Base-by-base conservation (phyloP, 2,797 vertebrate genomes). In the Amphiprion clarkii region DNA sequence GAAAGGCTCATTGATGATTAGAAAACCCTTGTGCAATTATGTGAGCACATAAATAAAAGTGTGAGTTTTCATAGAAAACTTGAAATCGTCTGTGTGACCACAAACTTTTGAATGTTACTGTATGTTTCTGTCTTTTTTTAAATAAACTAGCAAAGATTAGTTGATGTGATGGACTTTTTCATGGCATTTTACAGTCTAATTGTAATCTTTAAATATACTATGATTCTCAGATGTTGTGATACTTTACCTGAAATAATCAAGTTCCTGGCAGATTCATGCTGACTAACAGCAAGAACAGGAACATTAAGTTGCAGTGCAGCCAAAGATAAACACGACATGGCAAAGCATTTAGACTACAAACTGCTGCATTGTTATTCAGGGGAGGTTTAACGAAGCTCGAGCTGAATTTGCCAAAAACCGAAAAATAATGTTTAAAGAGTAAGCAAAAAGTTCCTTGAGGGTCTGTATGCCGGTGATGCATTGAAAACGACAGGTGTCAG, bases 401-500 rank as follows among this genome's bases (percentile, higher is more conserved):
- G 51, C 14, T 0, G 2, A 39, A 25, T 27, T 29, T 59, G 25
- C 29, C 58, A 51, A 76, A 56, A 69, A 44, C 13, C 39, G 1
- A 17, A 17, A 19, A 46, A 44, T 12, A 21, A 7, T 17, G 19
- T 73, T 69, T 70, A 33, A 70, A 69, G 31, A 56, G 53, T 29
- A 53, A 62, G 40, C 31, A 57, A 65, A 74, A 67, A 23, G 33
- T 60, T 71, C 29, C 64, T 69, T 13, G 1, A 60, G 53, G 53
- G 53, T 59, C 42, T 3, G 8, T 23, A 23, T 60, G 66, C 59
- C 17, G 42, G 71, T 69, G 70, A 73, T 21, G 10, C 51, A 54
- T 82, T 72, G 40, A 59, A 83, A 82, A 46, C 9, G n/a, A 73
- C 69, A 80, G 53, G 48, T n/a, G 58, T 56, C 3, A 12, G 27